Evolutionary conservation across 2,797 vertebrate genomes (phyloP), one percentile per base, ranked within the genome.

Genomic region (Kryptopterus vitreolus): DNA sequence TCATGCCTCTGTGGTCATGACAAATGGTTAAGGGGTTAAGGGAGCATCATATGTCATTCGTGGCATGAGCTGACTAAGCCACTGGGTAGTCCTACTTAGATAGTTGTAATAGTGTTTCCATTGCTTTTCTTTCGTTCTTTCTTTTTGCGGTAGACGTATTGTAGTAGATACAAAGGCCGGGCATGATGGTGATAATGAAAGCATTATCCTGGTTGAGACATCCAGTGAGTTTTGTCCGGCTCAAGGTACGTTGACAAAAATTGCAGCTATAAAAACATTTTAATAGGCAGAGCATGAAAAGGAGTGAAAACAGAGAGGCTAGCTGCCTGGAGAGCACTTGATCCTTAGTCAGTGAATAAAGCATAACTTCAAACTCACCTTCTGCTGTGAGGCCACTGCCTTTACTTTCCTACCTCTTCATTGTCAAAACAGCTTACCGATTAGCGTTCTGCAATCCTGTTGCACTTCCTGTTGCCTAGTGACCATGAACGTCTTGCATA

Each of bases 401-500:
- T 72, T 58, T 75, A 31, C 69, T 69, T 83, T 68, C 58, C 43
- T 31, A 2, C n/a, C 24, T 66, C 33, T n/a, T 6, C 16, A 57
- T 20, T 68, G 20, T 76, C 18, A 48, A 72, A 80, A 59, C 55
- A 13, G 35, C 24, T 29, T 59, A 58, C 50, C 62, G 33, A 55
- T 74, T 38, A 57, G n/a, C 50, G 46, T 77, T 74, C 52, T 50
- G 13, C 50, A 76, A 33, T 58, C 10, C 53, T 77, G 31, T 46
- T 78, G 69, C 43, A 79, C 24, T 48, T 82, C 35, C 24, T 38
- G 70, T 79, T 86, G 81, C 79, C 29, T 77, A 72, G 82, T 83
- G 81, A 84, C 81, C 70, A 59, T 76, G 77, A 75, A 77, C 26
- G 48, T 81, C 71, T 72, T 63, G 61, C 77, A 63, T 79, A 78